Evolutionary conservation across 2,797 vertebrate genomes (phyloP).

Genomic region (Enteromius unitaeniatus): DNA sequence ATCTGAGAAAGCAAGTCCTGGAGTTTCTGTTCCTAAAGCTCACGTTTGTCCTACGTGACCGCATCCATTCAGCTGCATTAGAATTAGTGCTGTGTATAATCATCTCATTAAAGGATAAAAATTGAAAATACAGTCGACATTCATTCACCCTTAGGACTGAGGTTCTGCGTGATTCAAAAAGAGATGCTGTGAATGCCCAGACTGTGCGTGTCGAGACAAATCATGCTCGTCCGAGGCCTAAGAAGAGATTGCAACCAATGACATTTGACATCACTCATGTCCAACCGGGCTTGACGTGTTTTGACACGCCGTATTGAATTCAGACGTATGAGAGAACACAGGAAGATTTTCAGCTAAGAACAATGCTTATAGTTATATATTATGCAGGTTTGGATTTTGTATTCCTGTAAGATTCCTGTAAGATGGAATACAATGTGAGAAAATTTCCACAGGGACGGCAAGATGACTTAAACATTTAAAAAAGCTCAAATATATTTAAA

Average conservation of each 20-base stretch:
- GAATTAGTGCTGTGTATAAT: neutral
- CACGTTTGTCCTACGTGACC: conserved; percentile 5
- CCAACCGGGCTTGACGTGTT: neutral
- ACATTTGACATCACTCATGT: neutral
- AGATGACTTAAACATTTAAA: neutral
- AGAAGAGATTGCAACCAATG: neutral
- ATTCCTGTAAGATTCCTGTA: neutral
- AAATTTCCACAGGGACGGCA: neutral
- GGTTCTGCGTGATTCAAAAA: neutral
- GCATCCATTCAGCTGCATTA: conserved; percentile 4
- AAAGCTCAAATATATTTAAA: neutral
- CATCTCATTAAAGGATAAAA: neutral
- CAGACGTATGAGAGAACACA: neutral
- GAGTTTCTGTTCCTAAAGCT: neutral
- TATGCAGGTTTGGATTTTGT: neutral
- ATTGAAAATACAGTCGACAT: no score
- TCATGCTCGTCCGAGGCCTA: neutral
- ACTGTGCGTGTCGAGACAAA: neutral
- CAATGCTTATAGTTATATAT: neutral
- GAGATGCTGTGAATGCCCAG: neutral
- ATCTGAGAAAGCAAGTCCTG: conserved; percentile 14
- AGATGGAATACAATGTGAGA: no score
- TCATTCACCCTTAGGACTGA: neutral
- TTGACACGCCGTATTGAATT: neutral
- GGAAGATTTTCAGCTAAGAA: neutral